Conservation (phyloP, 2,888 invertebrate species). For the Epistrophe eligans region DNA sequence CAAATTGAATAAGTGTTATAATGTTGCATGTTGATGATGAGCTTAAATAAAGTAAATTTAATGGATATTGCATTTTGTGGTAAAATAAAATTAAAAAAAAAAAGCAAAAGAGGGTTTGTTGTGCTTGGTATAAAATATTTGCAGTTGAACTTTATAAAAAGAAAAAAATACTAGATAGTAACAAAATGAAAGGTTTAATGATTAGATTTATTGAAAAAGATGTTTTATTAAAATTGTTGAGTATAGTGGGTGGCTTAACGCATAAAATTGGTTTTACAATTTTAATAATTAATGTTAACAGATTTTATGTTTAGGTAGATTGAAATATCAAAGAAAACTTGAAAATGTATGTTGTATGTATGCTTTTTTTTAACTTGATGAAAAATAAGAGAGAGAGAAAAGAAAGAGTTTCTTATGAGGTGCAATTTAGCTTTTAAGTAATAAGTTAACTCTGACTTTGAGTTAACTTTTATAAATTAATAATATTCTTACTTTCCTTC, state of each 20-base stretch:
- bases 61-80: slow-evolving; percentile 59
- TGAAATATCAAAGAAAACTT: no score
- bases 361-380: no score
- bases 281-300: not conserved
- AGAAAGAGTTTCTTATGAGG: no score
- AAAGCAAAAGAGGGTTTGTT: slow-evolving; percentile 27
- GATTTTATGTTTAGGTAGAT: not conserved
- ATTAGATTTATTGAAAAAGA: not conserved
- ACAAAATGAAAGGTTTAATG: not conserved
- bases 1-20: slow-evolving; percentile 6
- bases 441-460: no score
- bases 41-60: slow-evolving; percentile 30
- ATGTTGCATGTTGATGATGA: slow-evolving; percentile 38
- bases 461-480: no score
- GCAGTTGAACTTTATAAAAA: slow-evolving; percentile 39
- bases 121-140: not conserved
- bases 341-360: no score
- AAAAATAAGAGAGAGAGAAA: no score
- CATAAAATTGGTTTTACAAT: not conserved
- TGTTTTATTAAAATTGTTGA: not conserved
- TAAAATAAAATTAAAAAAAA: not conserved
- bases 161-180: not conserved
- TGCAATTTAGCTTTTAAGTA: no score
- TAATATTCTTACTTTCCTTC: no score
- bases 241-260: not conserved